phyloP scores from a whole-genome alignment of 2,888 invertebrate genomes.

The Phorcus lineatus region DNA sequence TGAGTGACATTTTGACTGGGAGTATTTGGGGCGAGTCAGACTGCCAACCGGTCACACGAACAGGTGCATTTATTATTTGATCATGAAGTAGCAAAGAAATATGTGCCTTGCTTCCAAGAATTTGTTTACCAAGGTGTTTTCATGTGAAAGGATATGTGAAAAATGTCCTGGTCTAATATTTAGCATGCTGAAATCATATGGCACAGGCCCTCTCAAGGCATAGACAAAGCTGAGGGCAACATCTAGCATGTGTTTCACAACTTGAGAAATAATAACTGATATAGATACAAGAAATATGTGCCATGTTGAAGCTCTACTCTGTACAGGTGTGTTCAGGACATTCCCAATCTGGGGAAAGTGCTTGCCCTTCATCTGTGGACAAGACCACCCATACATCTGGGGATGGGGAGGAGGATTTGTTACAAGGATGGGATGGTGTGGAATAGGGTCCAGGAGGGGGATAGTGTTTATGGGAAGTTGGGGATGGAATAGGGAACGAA shows the following conservation, averaged over 20 bases:
- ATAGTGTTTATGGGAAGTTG: no score
- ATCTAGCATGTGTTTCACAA: background rate
- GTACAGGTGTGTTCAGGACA: conserved; percentile 7
- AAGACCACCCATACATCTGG: background rate
- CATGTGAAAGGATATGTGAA: conserved; percentile 24
- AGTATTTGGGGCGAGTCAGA: background rate
- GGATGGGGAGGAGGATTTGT: background rate
- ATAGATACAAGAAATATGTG: conserved; percentile 19
- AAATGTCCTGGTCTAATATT: conserved; percentile 27
- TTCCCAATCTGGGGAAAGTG: background rate
- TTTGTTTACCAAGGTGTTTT: conserved; percentile 31
- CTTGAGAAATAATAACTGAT: conserved; percentile 20
- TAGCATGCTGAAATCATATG: conserved; percentile 22
- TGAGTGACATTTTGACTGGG: conserved; percentile 14
- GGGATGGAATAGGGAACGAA: background rate
- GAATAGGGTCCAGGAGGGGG: background rate
- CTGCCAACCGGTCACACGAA: background rate
- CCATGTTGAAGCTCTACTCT: background rate
- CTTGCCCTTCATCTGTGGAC: background rate
- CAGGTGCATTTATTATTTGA: conserved; percentile 36
- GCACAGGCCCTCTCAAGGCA: background rate
- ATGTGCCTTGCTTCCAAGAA: conserved; percentile 18
- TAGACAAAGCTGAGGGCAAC: conserved; percentile 27
- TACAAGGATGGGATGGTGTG: background rate
- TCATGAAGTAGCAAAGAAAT: conserved; percentile 31